These are phyloP conservation scores for Pogoniulus pusillus DNA, from an alignment of 2,797 vertebrate genomes.

Conservation along the genomic window DNA sequence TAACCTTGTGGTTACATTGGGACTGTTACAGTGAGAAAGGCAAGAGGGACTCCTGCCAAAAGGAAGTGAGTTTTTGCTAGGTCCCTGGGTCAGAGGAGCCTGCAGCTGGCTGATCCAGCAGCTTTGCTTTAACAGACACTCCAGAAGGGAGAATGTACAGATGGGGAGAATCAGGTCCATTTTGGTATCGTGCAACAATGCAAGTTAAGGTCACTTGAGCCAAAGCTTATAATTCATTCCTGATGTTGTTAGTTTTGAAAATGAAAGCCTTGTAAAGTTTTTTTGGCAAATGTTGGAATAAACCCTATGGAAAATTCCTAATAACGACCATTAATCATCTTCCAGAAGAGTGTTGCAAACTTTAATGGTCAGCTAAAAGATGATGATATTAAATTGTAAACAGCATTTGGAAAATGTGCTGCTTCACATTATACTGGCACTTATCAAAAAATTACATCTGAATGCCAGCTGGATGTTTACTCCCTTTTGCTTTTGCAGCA, in stretches of 20 bases:
- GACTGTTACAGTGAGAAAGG: neutral
- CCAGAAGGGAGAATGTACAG: neutral
- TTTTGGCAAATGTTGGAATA: neutral
- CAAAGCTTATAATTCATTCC: neutral
- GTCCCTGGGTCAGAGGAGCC: neutral
- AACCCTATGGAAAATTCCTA: neutral
- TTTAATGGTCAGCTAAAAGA: neutral
- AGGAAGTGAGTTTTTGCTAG: constrained; percentile 16
- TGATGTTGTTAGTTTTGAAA: neutral
- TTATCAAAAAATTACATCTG: neutral
- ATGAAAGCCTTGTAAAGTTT: neutral
- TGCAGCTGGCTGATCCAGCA: constrained; percentile 17
- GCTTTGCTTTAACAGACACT: neutral
- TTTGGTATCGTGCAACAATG: neutral
- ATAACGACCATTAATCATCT: neutral
- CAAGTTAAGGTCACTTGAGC: neutral
- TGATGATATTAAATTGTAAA: neutral
- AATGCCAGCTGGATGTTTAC: neutral
- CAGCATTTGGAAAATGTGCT: neutral
- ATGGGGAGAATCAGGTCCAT: neutral
- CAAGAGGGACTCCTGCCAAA: constrained; percentile 9
- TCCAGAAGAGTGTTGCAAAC: neutral
- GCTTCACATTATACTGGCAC: neutral
- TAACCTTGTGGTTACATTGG: neutral
- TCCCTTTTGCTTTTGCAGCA: neutral